These are phyloP conservation scores for Labeo calbasu DNA, from an alignment of 2,797 vertebrate species.

Conservation along the genomic window DNA sequence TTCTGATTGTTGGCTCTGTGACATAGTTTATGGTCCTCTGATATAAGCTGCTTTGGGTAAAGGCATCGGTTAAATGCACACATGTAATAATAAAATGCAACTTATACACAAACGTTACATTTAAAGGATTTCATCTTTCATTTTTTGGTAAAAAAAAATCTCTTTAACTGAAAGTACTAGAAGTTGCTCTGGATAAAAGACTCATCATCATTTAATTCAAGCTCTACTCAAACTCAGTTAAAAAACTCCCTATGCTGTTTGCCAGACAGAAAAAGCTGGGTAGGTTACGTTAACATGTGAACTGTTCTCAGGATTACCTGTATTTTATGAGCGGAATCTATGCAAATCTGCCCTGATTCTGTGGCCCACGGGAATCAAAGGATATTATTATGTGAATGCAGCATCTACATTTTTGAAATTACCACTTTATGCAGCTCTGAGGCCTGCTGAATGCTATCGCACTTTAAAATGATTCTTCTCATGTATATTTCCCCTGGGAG, in stretches of 20 bases:
- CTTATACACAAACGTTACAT: background rate
- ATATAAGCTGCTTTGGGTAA: background rate
- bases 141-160: background rate
- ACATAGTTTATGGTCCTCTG: background rate
- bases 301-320: constrained; percentile 6
- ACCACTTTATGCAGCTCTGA: constrained; percentile 72
- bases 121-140: background rate
- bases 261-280: background rate
- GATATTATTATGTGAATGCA: constrained; percentile 59
- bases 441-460: constrained; percentile 72
- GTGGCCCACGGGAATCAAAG: background rate
- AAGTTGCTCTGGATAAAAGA: background rate
- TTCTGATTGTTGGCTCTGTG: background rate
- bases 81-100: background rate
- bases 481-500: constrained; percentile 66
- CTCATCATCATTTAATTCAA: background rate
- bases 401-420: constrained; percentile 73
- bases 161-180: background rate
- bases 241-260: background rate
- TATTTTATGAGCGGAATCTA: constrained; percentile 10
- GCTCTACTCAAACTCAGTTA: background rate
- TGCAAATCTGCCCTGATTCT: constrained; percentile 19
- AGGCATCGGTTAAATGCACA: background rate
- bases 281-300: background rate
- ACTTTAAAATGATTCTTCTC: constrained; percentile 77